phyloP scores from a whole-genome alignment of 2,797 vertebrate genomes.

The Danio albolineatus region DNA sequence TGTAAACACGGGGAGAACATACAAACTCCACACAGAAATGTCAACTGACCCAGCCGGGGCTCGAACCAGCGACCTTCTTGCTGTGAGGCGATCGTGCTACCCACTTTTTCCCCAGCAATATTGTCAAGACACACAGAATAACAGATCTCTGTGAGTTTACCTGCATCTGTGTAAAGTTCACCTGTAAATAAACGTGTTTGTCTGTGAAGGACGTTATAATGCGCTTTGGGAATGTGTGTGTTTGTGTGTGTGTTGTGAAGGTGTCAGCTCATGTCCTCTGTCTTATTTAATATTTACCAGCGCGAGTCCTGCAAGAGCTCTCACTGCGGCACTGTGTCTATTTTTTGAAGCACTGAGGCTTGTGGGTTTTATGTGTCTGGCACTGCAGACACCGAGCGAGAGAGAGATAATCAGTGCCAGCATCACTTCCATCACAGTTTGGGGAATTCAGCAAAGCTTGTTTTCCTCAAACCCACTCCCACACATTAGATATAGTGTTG shows the following conservation, averaged over 20 bases:
- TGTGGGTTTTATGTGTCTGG: slow-evolving; percentile 26
- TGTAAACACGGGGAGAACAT: too few relatives aligned
- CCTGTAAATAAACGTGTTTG: neutral
- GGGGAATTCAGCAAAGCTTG: neutral
- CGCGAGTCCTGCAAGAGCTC: slow-evolving; percentile 23
- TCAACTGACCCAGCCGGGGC: too few relatives aligned
- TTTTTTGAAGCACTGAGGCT: slow-evolving; percentile 46
- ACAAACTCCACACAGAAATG: too few relatives aligned
- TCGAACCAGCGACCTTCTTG: too few relatives aligned
- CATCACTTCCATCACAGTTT: neutral
- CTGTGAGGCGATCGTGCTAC: too few relatives aligned
- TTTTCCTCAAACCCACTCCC: neutral
- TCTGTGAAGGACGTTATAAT: slow-evolving; percentile 3
- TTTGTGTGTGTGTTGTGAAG: slow-evolving; percentile 26
- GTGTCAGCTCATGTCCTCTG: slow-evolving; percentile 35
- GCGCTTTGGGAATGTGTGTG: slow-evolving; percentile 8
- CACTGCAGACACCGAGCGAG: neutral
- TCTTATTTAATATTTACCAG: slow-evolving; percentile 64
- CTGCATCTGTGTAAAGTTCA: neutral
- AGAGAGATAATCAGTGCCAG: neutral
- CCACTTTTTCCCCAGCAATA: too few relatives aligned
- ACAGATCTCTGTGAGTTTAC: neutral
- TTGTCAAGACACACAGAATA: too few relatives aligned
- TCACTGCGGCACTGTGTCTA: slow-evolving; percentile 30
- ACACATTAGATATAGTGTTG: neutral